Conservation (phyloP, 2,113 vertebrate genomes). For the Phycodurus eques region DNA sequence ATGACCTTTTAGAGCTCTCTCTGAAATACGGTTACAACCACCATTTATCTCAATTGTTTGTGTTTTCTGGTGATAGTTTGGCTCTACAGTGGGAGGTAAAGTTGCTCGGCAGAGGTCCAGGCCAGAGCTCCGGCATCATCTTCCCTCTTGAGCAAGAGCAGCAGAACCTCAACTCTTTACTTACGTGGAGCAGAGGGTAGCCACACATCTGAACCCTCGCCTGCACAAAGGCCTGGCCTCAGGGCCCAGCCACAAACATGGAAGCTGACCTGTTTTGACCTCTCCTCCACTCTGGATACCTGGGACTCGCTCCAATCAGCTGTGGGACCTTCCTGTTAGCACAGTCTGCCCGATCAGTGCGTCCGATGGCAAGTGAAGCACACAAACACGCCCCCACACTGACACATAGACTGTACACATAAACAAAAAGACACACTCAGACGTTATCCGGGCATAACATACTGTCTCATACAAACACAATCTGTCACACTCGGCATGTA, state of each 20-base stretch:
- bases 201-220: slow-evolving; percentile 68
- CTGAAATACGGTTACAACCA: background rate
- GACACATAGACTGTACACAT: slow-evolving; percentile 33
- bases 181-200: slow-evolving; percentile 69
- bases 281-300: slow-evolving; percentile 46
- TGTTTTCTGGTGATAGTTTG: slow-evolving; percentile 11
- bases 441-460: slow-evolving; percentile 55
- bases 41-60: slow-evolving; percentile 2
- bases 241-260: slow-evolving; percentile 53
- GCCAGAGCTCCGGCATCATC: slow-evolving; percentile 45
- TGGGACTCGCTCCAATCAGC: background rate
- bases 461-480: slow-evolving; percentile 60
- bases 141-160: slow-evolving; percentile 49
- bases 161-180: slow-evolving; percentile 65
- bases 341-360: slow-evolving; percentile 45
- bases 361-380: slow-evolving; percentile 20
- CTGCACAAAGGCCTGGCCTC: slow-evolving; percentile 40
- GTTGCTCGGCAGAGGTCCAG: slow-evolving; percentile 21
- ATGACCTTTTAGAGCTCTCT: background rate
- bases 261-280: slow-evolving; percentile 65
- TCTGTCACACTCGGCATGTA: slow-evolving; percentile 57
- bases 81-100: slow-evolving; percentile 15
- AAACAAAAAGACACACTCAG: slow-evolving; percentile 48
- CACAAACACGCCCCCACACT: slow-evolving; percentile 45
- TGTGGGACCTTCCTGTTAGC: slow-evolving; percentile 58